Evolutionary conservation across 2,113 vertebrate species (phyloP).

Genomic region (Gallinago paraguaiae): DNA sequence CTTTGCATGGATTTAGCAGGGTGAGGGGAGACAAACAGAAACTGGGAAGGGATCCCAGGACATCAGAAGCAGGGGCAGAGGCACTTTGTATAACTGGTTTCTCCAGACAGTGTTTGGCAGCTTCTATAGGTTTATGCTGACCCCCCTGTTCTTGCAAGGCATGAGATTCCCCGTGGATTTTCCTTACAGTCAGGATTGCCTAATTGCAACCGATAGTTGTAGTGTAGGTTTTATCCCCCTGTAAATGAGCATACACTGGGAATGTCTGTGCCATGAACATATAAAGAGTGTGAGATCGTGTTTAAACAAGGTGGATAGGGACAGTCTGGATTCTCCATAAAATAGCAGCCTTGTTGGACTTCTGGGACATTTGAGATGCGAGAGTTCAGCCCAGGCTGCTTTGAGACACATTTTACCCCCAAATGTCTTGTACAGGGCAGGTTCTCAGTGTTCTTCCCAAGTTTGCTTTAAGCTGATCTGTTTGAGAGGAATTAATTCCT

Average conservation of each 20-base stretch:
- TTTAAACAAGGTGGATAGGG: not conserved
- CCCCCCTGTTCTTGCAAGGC: not conserved
- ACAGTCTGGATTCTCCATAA: not conserved
- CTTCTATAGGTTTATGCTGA: not conserved
- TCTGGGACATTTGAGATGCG: not conserved
- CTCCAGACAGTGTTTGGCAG: not conserved
- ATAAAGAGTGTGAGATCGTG: not conserved
- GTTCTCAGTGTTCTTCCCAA: not conserved
- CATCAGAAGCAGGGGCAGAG: rapidly evolving
- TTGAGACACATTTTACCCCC: not conserved
- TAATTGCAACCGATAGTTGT: rapidly evolving
- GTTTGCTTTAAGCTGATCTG: not conserved
- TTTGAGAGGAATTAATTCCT: not conserved
- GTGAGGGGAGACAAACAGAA: not conserved
- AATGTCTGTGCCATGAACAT: not conserved
- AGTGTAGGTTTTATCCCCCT: not conserved
- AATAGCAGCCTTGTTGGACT: not conserved
- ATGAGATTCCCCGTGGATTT: not conserved
- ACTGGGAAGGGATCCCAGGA: not conserved
- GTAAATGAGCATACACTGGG: rapidly evolving
- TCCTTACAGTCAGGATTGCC: not conserved
- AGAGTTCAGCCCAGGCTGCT: not conserved
- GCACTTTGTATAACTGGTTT: not conserved
- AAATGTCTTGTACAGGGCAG: not conserved
- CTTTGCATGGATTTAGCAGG: not conserved